Percentiles rank a stretch among this genome's conserved stretches.
phyloP scores from a whole-genome alignment of 2,797 vertebrate genomes.

The Pseudochaenichthys georgianus region DNA sequence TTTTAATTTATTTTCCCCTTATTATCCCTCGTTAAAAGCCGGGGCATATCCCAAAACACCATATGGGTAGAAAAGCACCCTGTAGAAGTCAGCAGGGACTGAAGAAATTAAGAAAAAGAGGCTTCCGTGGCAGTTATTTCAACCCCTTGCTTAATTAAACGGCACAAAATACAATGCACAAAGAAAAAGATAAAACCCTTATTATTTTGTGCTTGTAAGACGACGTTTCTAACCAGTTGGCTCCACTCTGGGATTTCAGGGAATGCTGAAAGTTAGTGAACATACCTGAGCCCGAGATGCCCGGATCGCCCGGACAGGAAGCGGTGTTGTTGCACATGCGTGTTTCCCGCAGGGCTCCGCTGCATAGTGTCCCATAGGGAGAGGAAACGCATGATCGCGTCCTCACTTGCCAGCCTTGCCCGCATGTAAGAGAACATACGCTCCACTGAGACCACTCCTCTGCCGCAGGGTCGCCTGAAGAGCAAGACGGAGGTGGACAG shows the following conservation, averaged over 20 bases:
- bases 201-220: not conserved
- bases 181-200: not conserved
- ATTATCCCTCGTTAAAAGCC: not conserved
- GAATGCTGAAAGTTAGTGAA: slow-evolving; percentile 8
- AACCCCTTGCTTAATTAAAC: not conserved
- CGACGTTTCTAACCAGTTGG: not conserved
- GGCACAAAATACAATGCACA: not conserved
- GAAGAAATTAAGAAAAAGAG: not conserved
- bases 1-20: not conserved
- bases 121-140: no score
- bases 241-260: not conserved
- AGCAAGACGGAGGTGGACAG: slow-evolving; percentile 1
- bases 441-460: slow-evolving; percentile 99
- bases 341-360: slow-evolving; percentile 94
- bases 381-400: slow-evolving; percentile 97
- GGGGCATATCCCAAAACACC: slow-evolving; percentile 1
- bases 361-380: slow-evolving; percentile 97
- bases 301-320: slow-evolving; percentile 92
- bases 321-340: slow-evolving; percentile 97
- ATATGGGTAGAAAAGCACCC: not conserved
- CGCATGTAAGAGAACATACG: slow-evolving; percentile 97
- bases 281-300: slow-evolving; percentile 83
- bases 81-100: not conserved
- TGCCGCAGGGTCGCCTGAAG: slow-evolving; percentile 93
- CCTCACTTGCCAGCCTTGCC: slow-evolving; percentile 96